Evolutionary conservation across 2,888 invertebrate species (phyloP).

Genomic region (Ferrisia virgata): DNA sequence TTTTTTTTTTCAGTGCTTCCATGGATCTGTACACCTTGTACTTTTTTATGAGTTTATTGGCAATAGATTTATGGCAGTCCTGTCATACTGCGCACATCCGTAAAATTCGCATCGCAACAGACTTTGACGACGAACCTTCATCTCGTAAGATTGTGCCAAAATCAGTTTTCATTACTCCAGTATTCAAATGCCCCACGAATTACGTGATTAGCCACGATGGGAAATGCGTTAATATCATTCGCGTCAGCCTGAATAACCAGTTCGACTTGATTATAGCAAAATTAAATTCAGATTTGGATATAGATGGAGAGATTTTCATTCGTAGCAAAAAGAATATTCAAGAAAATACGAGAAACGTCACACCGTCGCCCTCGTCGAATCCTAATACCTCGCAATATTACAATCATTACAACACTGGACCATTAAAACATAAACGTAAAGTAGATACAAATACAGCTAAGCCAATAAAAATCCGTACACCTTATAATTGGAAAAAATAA

Average conservation of each 20-base stretch:
- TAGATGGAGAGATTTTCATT: not conserved
- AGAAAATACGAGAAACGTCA: not conserved
- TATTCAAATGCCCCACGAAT: not conserved
- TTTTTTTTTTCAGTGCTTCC: not conserved
- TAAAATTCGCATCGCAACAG: not conserved
- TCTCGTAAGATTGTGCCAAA: not conserved
- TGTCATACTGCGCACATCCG: not conserved
- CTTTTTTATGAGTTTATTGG: not conserved
- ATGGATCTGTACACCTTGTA: not conserved
- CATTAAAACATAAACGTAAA: not conserved
- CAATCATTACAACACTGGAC: not conserved
- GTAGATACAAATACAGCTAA: not conserved
- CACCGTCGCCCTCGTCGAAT: not conserved
- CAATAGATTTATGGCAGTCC: not conserved
- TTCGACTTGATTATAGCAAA: not conserved
- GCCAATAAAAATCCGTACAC: not conserved
- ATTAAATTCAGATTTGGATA: not conserved
- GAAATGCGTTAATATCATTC: not conserved
- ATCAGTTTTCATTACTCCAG: constrained; percentile 22
- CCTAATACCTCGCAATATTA: not conserved
- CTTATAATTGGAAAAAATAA: not conserved
- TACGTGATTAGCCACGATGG: not conserved
- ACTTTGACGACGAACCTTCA: not conserved
- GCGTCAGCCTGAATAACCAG: not conserved
- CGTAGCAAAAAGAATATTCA: not conserved